Percentiles rank a stretch among this genome's conserved stretches.
Conservation (phyloP, 2,888 invertebrate species). For the Apamea sordens region DNA sequence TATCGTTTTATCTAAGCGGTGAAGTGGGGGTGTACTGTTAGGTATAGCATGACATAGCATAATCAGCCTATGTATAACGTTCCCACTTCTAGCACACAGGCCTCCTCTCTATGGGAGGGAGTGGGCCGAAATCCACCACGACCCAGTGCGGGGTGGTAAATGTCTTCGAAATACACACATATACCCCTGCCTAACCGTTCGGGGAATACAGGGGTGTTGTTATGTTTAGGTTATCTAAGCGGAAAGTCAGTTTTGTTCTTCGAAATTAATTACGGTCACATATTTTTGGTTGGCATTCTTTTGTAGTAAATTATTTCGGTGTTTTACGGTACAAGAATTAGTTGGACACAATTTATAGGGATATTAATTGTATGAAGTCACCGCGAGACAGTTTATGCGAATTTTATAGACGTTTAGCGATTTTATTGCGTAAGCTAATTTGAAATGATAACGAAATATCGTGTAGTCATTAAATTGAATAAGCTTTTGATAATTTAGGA, state of each 20-base stretch:
- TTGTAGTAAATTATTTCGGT: constrained; percentile 21
- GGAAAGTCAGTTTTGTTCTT: not conserved
- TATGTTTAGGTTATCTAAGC: too few relatives aligned
- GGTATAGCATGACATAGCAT: too few relatives aligned
- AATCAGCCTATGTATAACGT: too few relatives aligned
- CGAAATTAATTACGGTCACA: constrained; percentile 16
- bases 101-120: not conserved
- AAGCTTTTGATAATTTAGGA: not conserved
- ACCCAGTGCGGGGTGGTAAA: not conserved
- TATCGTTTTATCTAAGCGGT: not conserved
- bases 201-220: not conserved
- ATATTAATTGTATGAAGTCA: constrained; percentile 30
- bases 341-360: constrained; percentile 39
- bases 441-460: constrained; percentile 3
- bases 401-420: constrained; percentile 48
- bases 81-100: not conserved
- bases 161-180: not conserved
- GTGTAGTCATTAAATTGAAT: not conserved
- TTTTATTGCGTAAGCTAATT: constrained; percentile 32
- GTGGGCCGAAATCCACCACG: too few relatives aligned
- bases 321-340: constrained; percentile 48
- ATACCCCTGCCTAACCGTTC: not conserved
- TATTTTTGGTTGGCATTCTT: constrained; percentile 27
- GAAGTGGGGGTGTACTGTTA: not conserved
- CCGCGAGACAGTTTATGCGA: constrained; percentile 38